These are phyloP conservation scores for Cliona cf. orientalis DNA, from an alignment of 37 sponge, comb jelly and placozoan species.

Conservation along the genomic window DNA sequence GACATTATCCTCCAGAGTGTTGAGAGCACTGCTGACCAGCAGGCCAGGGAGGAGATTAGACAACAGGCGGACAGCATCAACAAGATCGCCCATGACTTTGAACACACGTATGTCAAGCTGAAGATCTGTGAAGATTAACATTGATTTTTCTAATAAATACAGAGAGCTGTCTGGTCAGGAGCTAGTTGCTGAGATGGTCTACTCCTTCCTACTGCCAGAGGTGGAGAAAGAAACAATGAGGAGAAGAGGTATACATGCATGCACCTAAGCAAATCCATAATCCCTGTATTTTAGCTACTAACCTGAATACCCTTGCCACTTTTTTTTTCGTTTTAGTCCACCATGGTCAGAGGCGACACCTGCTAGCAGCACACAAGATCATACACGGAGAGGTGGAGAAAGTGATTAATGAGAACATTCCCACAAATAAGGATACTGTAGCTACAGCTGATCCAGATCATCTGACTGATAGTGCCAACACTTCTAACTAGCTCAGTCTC, in stretches of 20 bases:
- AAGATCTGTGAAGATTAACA: not conserved
- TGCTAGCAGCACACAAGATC: conserved; percentile 90
- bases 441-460: too few species aligned
- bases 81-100: conserved; percentile 75
- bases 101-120: conserved; percentile 62
- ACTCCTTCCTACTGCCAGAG: conserved; percentile 96
- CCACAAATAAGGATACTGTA: too few species aligned
- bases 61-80: conserved; percentile 87
- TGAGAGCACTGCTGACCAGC: conserved; percentile 85
- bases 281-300: not conserved
- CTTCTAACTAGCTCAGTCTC: too few species aligned
- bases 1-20: conserved; percentile 84
- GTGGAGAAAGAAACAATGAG: conserved; percentile 87
- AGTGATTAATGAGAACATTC: not conserved
- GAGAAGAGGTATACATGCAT: conserved; percentile 66
- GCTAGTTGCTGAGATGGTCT: conserved; percentile 92
- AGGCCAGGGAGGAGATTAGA: conserved; percentile 87
- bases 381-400: conserved; percentile 27
- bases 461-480: too few species aligned
- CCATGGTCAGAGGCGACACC: conserved; percentile 59
- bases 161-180: conserved; percentile 75
- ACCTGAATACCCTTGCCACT: too few species aligned
- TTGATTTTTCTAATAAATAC: not conserved
- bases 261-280: too few species aligned
- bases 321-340: conserved; percentile 30